A percentile compares a stretch with the other conserved stretches of the same genome.
phyloP scores from a whole-genome alignment of 2,888 invertebrate genomes.

The Brachyopa scutellaris region DNA sequence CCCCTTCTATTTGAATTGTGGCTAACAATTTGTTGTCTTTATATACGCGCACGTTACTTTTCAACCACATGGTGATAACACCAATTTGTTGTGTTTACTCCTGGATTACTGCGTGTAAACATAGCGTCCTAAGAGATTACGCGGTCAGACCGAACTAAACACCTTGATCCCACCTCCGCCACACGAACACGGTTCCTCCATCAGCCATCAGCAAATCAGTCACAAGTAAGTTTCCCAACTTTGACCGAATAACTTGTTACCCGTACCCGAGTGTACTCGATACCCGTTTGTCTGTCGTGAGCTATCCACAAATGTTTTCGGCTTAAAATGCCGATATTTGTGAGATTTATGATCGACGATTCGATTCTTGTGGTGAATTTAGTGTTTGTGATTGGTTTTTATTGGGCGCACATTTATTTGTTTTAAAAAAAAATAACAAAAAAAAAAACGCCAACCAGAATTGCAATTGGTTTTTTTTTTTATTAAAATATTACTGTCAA shows the following conservation, averaged over 20 bases:
- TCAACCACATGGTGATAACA: constrained; percentile 26
- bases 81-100: constrained; percentile 22
- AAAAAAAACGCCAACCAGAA: neutral
- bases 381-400: constrained; percentile 53
- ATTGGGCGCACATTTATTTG: constrained; percentile 27
- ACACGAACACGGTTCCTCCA: constrained; percentile 2
- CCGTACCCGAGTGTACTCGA: neutral
- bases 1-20: constrained; percentile 4
- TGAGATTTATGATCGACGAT: constrained; percentile 36
- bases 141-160: constrained; percentile 16
- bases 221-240: constrained; percentile 4
- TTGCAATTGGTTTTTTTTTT: neutral
- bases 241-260: constrained; percentile 24
- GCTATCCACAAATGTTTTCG: constrained; percentile 32
- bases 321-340: constrained; percentile 29
- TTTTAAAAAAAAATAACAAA: neutral
- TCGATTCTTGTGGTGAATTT: constrained; percentile 19
- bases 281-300: constrained; percentile 27
- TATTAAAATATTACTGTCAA: constrained; percentile 48
- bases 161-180: constrained; percentile 41
- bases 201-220: constrained; percentile 14
- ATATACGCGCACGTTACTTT: neutral
- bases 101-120: constrained; percentile 37
- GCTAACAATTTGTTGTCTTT: neutral
- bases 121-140: constrained; percentile 33